Percentiles rank a stretch among this genome's conserved stretches.
These are phyloP conservation scores for Amblyraja radiata DNA, from an alignment of 2,797 vertebrate species.

Conservation along the genomic window DNA sequence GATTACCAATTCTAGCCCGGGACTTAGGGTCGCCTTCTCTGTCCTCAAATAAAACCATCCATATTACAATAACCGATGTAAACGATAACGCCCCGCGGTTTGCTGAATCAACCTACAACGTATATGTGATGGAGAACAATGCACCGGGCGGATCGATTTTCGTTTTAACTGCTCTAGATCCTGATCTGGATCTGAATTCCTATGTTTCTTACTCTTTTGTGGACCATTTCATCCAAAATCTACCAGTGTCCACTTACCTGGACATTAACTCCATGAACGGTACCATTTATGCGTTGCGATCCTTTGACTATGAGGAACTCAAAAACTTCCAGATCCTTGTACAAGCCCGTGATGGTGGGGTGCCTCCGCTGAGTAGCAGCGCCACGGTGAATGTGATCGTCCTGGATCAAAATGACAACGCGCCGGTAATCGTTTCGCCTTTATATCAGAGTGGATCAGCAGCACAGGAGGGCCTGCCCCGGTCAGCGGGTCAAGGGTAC, in stretches of 20 bases:
- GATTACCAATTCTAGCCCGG: not conserved
- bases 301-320: not conserved
- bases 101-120: not conserved
- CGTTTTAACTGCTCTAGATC: slow-evolving; percentile 37
- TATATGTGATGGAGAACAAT: not conserved
- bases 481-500: slow-evolving; percentile 38
- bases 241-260: slow-evolving; percentile 53
- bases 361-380: slow-evolving; percentile 55
- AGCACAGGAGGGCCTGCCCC: slow-evolving; percentile 49
- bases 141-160: not conserved
- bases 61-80: not conserved
- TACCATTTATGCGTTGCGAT: not conserved
- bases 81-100: not conserved
- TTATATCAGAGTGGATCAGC: not conserved
- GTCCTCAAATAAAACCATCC: not conserved
- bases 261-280: slow-evolving; percentile 59
- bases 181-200: slow-evolving; percentile 52
- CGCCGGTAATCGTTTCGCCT: slow-evolving; percentile 48
- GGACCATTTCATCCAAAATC: slow-evolving; percentile 51
- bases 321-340: slow-evolving; percentile 44
- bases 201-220: slow-evolving; percentile 51
- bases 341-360: slow-evolving; percentile 58
- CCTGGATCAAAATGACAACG: slow-evolving; percentile 59
- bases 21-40: not conserved
- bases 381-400: slow-evolving; percentile 48